These are phyloP conservation scores for Uria lomvia DNA, from an alignment of 2,113 vertebrate species.

Conservation along the genomic window DNA sequence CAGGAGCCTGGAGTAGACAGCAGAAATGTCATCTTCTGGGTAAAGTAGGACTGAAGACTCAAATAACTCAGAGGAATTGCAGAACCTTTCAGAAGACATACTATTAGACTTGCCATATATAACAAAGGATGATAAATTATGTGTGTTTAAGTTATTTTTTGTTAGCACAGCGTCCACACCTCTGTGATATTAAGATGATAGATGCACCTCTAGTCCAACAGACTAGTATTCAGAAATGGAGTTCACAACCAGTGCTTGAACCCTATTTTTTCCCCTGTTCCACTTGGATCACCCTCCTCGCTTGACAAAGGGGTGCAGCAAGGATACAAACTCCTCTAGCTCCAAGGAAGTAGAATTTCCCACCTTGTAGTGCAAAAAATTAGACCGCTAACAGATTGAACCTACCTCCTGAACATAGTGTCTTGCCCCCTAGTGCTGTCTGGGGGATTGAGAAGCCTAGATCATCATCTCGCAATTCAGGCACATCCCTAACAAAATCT, in stretches of 20 bases:
- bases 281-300: not conserved
- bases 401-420: not conserved
- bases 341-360: not conserved
- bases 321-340: not conserved
- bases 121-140: slow-evolving; percentile 37
- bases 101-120: slow-evolving; percentile 29
- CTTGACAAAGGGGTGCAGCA: not conserved
- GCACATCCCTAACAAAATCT: not conserved
- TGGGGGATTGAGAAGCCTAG: not conserved
- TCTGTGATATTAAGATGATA: not conserved
- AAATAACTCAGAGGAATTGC: slow-evolving; percentile 49
- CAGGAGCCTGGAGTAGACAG: slow-evolving; percentile 49
- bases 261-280: not conserved
- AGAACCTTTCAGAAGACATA: slow-evolving; percentile 40
- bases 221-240: not conserved
- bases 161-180: not conserved
- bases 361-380: not conserved
- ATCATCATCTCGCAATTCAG: not conserved
- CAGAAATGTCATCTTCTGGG: slow-evolving; percentile 31
- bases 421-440: not conserved
- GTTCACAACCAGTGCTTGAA: not conserved
- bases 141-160: slow-evolving; percentile 19
- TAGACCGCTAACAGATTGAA: not conserved
- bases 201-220: not conserved
- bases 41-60: slow-evolving; percentile 47